phyloP scores from a whole-genome alignment of 2,888 invertebrate genomes.

The Drosophila prostipennis region DNA sequence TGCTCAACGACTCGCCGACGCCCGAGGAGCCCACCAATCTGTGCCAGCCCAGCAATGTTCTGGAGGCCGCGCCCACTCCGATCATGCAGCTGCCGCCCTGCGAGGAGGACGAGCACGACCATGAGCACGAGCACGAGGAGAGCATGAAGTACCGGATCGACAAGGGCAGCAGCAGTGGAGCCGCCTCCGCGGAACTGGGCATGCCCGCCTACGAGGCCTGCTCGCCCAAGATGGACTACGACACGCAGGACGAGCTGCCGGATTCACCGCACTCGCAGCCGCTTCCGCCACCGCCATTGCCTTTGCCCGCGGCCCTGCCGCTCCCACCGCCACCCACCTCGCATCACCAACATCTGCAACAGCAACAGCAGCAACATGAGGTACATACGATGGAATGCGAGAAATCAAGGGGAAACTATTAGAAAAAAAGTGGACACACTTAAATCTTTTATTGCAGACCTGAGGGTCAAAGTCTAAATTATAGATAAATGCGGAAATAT shows the following conservation, averaged over 20 bases:
- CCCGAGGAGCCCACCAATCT: slow-evolving; percentile 73
- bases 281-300: slow-evolving; percentile 50
- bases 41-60: slow-evolving; percentile 60
- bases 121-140: slow-evolving; percentile 50
- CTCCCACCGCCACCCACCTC: slow-evolving; percentile 44
- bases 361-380: slow-evolving; percentile 59
- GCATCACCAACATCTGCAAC: slow-evolving; percentile 55
- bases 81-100: slow-evolving; percentile 44
- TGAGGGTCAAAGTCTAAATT: too few relatives aligned
- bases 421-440: too few relatives aligned
- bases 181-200: slow-evolving; percentile 61
- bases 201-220: slow-evolving; percentile 68
- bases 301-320: slow-evolving; percentile 45
- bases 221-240: slow-evolving; percentile 72
- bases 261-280: slow-evolving; percentile 70
- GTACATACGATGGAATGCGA: not conserved
- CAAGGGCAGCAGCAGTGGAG: slow-evolving; percentile 62
- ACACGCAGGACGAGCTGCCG: slow-evolving; percentile 69
- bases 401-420: too few relatives aligned
- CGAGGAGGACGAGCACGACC: slow-evolving; percentile 67
- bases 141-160: slow-evolving; percentile 69
- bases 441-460: too few relatives aligned
- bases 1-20: slow-evolving; percentile 66
- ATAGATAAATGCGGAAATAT: too few relatives aligned
- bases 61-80: slow-evolving; percentile 52